These are phyloP conservation scores for Darevskia nairensis DNA, from an alignment of 2,797 vertebrate genomes.

Conservation along the genomic window DNA sequence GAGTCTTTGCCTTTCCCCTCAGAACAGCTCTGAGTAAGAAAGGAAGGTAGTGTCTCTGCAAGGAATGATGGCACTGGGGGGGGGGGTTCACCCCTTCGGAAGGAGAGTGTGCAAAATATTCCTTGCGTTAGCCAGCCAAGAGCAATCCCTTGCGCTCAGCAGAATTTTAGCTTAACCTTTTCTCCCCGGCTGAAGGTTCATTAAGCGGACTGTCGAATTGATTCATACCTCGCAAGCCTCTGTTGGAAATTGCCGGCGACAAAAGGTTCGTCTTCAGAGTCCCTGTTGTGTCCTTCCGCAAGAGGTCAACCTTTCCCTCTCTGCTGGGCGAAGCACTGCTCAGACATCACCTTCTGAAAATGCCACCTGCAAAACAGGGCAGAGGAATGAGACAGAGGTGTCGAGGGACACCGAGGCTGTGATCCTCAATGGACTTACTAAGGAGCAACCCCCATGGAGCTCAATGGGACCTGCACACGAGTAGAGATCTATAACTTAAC, in stretches of 20 bases:
- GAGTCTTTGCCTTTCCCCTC: not conserved
- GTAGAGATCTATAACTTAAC: too few species aligned
- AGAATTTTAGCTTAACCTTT: not conserved
- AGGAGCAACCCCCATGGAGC: too few species aligned
- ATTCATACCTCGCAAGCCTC: not conserved
- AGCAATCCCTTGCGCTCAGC: not conserved
- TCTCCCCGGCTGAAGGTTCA: not conserved
- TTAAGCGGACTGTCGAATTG: not conserved
- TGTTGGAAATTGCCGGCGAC: not conserved
- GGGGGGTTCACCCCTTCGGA: not conserved
- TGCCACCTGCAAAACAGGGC: not conserved
- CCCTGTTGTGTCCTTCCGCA: not conserved
- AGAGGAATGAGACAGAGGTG: too few species aligned
- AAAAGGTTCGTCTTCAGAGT: too few species aligned
- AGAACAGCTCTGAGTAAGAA: not conserved
- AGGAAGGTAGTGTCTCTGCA: not conserved
- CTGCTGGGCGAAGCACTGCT: too few species aligned
- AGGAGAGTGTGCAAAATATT: not conserved
- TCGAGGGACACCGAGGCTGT: too few species aligned
- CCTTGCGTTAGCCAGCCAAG: not conserved
- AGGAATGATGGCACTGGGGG: not conserved
- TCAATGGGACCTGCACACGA: too few species aligned
- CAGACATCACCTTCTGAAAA: not conserved
- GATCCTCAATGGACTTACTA: too few species aligned
- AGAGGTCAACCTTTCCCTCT: not conserved